Conservation (phyloP, 2,113 vertebrate genomes). For the Ramphastos sulfuratus region DNA sequence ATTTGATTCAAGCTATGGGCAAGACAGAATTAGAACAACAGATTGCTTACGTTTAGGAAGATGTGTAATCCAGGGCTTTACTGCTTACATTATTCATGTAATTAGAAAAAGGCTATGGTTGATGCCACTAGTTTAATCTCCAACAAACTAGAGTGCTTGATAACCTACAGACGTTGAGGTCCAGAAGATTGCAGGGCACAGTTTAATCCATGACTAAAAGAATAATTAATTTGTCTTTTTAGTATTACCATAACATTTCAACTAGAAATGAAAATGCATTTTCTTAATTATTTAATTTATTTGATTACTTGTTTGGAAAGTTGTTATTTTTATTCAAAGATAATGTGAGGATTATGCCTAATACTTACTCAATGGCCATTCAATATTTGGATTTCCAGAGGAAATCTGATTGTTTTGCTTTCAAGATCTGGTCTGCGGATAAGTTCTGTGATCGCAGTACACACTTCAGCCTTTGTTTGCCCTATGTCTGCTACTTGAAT, state of each 20-base stretch:
- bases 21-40: slow-evolving; percentile 53
- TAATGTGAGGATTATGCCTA: not conserved
- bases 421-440: not conserved
- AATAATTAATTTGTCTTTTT: not conserved
- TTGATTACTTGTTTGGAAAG: not conserved
- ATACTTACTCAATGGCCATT: not conserved
- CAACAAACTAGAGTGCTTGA: not conserved
- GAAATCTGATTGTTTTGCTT: not conserved
- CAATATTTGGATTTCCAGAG: not conserved
- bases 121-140: slow-evolving; percentile 52
- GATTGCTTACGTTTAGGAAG: slow-evolving; percentile 61
- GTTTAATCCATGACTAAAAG: not conserved
- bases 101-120: slow-evolving; percentile 47
- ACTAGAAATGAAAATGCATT: not conserved
- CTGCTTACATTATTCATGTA: slow-evolving; percentile 47
- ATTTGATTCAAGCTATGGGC: slow-evolving; percentile 24
- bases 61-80: slow-evolving; percentile 64
- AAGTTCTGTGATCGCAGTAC: not conserved
- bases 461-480: not conserved
- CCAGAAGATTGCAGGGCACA: not conserved
- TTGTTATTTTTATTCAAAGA: not conserved
- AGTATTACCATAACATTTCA: not conserved
- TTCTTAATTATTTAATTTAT: not conserved
- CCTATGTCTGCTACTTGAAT: not conserved
- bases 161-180: slow-evolving; percentile 10